Percentiles rank a stretch among this genome's conserved stretches.
Evolutionary conservation across 2,113 vertebrate genomes (phyloP).

Genomic region (Aphelocoma coerulescens): DNA sequence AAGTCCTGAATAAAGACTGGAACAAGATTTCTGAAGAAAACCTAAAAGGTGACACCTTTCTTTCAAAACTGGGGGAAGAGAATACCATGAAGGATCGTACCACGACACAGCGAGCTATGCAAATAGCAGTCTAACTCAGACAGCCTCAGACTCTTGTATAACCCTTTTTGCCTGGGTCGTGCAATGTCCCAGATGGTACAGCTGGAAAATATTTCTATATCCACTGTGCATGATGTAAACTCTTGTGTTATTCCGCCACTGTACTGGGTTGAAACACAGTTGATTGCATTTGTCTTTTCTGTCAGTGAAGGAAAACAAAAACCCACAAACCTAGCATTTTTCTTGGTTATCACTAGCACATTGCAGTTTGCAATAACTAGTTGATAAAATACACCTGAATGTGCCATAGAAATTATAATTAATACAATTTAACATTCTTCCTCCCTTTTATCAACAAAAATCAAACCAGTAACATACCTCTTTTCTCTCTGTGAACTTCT

Average conservation of each 20-base stretch:
- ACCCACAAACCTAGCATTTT: neutral
- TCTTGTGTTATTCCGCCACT: neutral
- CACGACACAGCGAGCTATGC: neutral
- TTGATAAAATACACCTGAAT: neutral
- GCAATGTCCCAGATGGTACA: neutral
- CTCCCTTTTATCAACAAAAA: neutral
- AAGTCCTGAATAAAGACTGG: neutral
- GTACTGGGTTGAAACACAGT: neutral
- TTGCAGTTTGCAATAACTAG: neutral
- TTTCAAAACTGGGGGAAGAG: neutral
- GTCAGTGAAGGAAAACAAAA: neutral
- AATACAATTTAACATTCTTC: neutral
- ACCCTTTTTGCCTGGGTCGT: neutral
- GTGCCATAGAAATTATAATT: neutral
- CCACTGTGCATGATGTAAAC: neutral
- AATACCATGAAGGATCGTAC: neutral
- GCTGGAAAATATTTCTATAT: neutral
- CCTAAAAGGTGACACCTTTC: neutral
- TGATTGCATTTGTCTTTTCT: neutral
- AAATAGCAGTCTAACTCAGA: neutral
- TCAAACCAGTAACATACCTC: constrained; percentile 71
- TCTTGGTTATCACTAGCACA: neutral
- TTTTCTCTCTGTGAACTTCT: constrained; percentile 83
- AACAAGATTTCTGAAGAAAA: neutral
- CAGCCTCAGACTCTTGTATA: neutral